Base-by-base conservation (phyloP, 2,113 vertebrate genomes). In the Chaetodon trifascialis region DNA sequence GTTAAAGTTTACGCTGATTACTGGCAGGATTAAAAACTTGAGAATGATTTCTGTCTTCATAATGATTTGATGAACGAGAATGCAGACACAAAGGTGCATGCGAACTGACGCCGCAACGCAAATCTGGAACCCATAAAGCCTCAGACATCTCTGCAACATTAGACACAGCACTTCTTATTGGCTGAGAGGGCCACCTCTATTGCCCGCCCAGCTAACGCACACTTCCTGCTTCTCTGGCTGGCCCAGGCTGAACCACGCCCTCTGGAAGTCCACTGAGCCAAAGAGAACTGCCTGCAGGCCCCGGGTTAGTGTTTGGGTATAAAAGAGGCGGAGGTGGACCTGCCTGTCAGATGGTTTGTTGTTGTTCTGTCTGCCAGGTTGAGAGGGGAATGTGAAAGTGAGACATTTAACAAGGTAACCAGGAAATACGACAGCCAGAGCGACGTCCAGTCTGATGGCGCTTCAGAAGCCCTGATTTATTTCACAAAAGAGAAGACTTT, bases 41-140 rank as follows among this genome's bases (percentile, higher is more conserved):
- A 23, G 16, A 60, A 46, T 64, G 14, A 56, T 71, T 58, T 51
- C 62, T 66, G 44, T 51, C 38, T 40, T 67, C 36, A 55, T 79
- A 54, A 66, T 74, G 67, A 58, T 44, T 68, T 82, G 83, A 91
- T 82, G 63, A 85, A 79, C 16, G 60, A 76, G 80, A 84, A 82
- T 73, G 82, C 79, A 85, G 86, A 86, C 84, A 80, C 65, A 72
- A 65, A 86, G 81, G 79, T 89, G 89, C 89, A 86, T 83, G 87
- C 25, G 34, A 80, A 83, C 85, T 75, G 83, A 87, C 63, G 60
- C 82, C 87, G 62, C 85, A 86, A 86, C 86, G 67, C 93, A 95
- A 97, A 97, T 97, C 96, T 97, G 96, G 96, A 97, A 96, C 94
- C 96, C 94, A 97, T 97, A 97, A 97, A 95, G 93, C 94, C 67